Conservation (phyloP, 2,113 vertebrate species). For the Natator depressus region DNA sequence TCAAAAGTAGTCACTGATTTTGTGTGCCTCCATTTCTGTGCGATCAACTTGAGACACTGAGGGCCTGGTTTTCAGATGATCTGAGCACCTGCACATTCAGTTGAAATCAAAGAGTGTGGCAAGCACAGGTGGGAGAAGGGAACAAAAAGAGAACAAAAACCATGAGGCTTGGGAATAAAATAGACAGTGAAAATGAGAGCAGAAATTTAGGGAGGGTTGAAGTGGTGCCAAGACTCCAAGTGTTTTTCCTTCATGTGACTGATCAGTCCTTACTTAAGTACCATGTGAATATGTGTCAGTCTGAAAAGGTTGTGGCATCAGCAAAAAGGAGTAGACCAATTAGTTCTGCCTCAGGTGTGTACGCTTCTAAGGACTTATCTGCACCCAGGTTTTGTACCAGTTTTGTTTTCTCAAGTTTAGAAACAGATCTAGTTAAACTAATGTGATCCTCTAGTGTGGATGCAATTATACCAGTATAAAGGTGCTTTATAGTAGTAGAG, state of each 20-base stretch:
- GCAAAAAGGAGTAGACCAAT: not conserved
- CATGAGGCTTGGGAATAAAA: not conserved
- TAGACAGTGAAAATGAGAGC: not conserved
- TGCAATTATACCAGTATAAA: not conserved
- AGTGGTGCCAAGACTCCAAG: not conserved
- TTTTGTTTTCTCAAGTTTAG: not conserved
- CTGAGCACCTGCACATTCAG: not conserved
- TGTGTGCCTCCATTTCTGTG: fast-evolving
- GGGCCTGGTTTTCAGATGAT: not conserved
- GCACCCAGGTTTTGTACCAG: not conserved
- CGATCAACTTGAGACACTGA: not conserved
- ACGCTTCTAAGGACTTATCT: not conserved
- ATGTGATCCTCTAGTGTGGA: not conserved
- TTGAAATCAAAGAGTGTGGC: not conserved
- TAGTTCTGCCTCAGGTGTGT: not conserved
- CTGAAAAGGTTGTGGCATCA: not conserved
- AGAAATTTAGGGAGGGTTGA: not conserved
- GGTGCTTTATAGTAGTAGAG: not conserved
- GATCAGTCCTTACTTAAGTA: not conserved
- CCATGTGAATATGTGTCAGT: not conserved
- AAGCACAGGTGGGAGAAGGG: not conserved
- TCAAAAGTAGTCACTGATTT: not conserved
- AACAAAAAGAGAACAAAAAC: not conserved
- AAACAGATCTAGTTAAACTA: not conserved
- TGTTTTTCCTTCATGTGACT: not conserved